Percentiles rank a stretch among this genome's conserved stretches.
phyloP scores from a whole-genome alignment of 2,113 vertebrate genomes.

The Rhinolophus sinicus region DNA sequence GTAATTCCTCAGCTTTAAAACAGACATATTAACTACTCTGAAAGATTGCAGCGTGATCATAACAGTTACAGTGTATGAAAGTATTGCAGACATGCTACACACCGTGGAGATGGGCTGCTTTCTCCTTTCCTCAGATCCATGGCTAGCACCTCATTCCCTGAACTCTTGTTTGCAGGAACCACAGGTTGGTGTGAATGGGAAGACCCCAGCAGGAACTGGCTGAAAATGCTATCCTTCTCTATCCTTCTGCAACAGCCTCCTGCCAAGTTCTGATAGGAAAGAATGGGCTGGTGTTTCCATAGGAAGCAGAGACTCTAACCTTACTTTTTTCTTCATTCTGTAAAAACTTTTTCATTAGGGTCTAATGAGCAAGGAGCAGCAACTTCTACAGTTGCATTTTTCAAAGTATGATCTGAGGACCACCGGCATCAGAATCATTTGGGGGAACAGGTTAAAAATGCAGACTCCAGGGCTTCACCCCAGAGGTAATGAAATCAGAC shows the following conservation, averaged over 20 bases:
- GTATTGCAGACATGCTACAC: background rate
- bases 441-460: background rate
- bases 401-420: background rate
- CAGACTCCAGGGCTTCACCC: background rate
- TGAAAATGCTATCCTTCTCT: background rate
- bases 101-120: background rate
- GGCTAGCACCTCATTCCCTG: background rate
- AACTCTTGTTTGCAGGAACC: background rate
- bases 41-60: background rate
- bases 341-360: background rate
- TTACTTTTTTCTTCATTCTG: background rate
- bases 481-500: background rate
- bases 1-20: constrained; percentile 31
- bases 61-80: background rate
- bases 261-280: background rate
- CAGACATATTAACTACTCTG: background rate
- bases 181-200: background rate
- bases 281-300: background rate
- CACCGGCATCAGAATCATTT: background rate
- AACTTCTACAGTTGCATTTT: background rate
- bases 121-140: background rate
- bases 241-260: background rate
- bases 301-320: background rate
- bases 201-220: background rate
- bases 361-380: background rate